Conservation (phyloP, 2,113 vertebrate genomes). For the Mellivora capensis region DNA sequence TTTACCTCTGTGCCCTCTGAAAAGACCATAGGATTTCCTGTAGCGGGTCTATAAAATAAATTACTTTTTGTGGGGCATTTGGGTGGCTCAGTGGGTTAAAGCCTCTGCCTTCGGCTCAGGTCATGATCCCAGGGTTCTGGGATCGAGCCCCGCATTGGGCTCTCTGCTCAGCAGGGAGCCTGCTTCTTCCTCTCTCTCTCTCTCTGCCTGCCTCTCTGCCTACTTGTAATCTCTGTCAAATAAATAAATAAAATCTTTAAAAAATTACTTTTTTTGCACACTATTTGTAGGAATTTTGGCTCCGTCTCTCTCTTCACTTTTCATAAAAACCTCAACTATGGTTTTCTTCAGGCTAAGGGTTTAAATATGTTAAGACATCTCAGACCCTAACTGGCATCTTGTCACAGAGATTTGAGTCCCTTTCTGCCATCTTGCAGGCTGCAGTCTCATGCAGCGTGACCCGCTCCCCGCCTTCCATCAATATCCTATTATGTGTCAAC, state of each 20-base stretch:
- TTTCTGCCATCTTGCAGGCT: neutral
- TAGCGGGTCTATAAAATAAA: neutral
- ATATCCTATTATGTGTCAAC: neutral
- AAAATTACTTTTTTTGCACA: neutral
- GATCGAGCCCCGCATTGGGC: too few relatives aligned
- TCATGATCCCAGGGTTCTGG: too few relatives aligned
- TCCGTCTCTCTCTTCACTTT: neutral
- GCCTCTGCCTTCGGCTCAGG: too few relatives aligned
- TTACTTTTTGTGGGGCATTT: too few relatives aligned
- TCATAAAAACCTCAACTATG: neutral
- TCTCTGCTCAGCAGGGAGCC: too few relatives aligned
- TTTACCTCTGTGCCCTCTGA: neutral
- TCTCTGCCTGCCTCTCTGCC: too few relatives aligned
- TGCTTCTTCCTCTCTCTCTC: too few relatives aligned
- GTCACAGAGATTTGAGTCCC: neutral
- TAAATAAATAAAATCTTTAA: too few relatives aligned
- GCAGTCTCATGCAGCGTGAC: neutral
- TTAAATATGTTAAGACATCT: neutral
- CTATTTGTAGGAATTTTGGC: neutral
- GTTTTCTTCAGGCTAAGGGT: neutral
- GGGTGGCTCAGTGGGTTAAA: too few relatives aligned
- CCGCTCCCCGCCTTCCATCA: too few relatives aligned
- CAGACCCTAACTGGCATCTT: neutral
- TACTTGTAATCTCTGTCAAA: too few relatives aligned
- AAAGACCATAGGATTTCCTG: neutral